These are phyloP conservation scores for Pantala flavescens DNA, from an alignment of 1,140 invertebrate species.

Conservation along the genomic window DNA sequence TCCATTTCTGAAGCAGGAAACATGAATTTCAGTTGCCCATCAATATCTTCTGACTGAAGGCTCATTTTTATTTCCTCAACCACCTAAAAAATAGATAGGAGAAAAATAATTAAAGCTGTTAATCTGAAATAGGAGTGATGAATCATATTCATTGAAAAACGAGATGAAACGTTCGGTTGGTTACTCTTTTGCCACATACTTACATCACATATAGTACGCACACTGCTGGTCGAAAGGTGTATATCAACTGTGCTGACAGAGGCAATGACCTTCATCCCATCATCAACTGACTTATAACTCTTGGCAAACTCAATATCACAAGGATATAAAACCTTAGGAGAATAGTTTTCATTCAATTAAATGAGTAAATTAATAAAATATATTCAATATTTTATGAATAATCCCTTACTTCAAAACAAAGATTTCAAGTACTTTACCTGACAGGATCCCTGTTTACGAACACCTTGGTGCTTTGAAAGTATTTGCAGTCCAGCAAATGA, in stretches of 20 bases:
- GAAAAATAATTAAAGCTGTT: not conserved
- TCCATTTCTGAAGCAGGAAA: constrained; percentile 28
- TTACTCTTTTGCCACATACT: constrained; percentile 25
- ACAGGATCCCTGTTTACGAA: constrained; percentile 12
- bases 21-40: constrained; percentile 25
- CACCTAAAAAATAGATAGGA: constrained; percentile 27
- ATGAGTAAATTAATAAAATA: constrained; percentile 22
- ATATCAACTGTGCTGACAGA: constrained; percentile 55
- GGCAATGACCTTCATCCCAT: constrained; percentile 47
- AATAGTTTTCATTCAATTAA: constrained; percentile 18
- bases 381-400: not conserved
- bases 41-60: constrained; percentile 29
- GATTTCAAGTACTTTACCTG: not conserved
- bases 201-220: constrained; percentile 53
- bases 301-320: constrained; percentile 61
- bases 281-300: constrained; percentile 47
- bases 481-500: constrained; percentile 57
- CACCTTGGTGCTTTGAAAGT: constrained; percentile 39
- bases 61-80: constrained; percentile 28
- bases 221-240: constrained; percentile 59
- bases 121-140: constrained; percentile 12
- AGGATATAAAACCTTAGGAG: constrained; percentile 46
- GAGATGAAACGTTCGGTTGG: constrained; percentile 14
- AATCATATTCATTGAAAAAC: constrained; percentile 17
- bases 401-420: no score